Evolutionary conservation across 2,888 invertebrate species (phyloP).

Genomic region (Shargacucullia verbasci): DNA sequence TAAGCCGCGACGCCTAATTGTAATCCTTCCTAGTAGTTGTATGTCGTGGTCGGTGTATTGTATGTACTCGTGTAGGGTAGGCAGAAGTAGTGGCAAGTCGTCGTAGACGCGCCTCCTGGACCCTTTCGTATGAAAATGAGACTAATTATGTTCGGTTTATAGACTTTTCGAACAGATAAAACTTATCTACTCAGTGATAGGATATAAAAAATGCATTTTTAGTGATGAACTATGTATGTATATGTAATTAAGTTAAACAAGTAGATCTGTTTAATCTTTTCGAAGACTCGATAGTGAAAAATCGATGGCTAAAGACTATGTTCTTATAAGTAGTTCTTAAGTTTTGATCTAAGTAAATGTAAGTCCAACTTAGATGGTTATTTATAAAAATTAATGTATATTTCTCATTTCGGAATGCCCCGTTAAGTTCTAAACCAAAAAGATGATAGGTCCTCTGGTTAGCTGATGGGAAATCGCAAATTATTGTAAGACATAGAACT

Average conservation of each 20-base stretch:
- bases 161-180: slow-evolving; percentile 88
- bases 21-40: slow-evolving; percentile 86
- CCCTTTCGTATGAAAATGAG: slow-evolving; percentile 72
- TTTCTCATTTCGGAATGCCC: slow-evolving; percentile 83
- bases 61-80: slow-evolving; percentile 68
- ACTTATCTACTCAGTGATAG: slow-evolving; percentile 88
- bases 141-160: slow-evolving; percentile 81
- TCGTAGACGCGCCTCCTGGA: slow-evolving; percentile 60
- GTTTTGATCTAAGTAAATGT: slow-evolving; percentile 78
- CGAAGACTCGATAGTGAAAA: slow-evolving; percentile 85
- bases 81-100: slow-evolving; percentile 55
- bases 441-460: slow-evolving; percentile 73
- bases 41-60: slow-evolving; percentile 76
- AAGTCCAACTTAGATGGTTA: slow-evolving; percentile 85
- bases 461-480: slow-evolving; percentile 74
- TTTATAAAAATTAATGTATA: slow-evolving; percentile 84
- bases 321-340: slow-evolving; percentile 80
- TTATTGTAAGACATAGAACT: slow-evolving; percentile 65
- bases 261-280: slow-evolving; percentile 89
- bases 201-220: slow-evolving; percentile 87
- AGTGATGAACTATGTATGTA: slow-evolving; percentile 86
- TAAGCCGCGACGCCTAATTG: slow-evolving; percentile 81
- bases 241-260: slow-evolving; percentile 81
- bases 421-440: slow-evolving; percentile 84
- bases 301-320: slow-evolving; percentile 88